Evolutionary conservation across 2,888 invertebrate species (phyloP).

Genomic region (Drosophila pseudotakahashii): DNA sequence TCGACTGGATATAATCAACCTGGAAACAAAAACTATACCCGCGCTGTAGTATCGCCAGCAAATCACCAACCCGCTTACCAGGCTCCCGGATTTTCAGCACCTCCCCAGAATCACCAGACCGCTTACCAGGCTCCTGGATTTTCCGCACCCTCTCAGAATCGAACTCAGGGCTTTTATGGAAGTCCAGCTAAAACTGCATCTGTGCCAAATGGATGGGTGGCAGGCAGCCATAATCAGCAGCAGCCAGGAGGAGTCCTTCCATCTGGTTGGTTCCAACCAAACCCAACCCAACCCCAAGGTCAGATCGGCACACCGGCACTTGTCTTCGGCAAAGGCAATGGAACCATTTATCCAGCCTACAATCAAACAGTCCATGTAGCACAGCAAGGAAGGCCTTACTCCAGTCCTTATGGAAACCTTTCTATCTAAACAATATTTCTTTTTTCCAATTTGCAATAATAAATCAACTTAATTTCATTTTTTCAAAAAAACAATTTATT

Average conservation of each 20-base stretch:
- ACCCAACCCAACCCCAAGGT: not conserved
- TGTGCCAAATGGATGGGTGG: not conserved
- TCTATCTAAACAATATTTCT: conserved; percentile 22
- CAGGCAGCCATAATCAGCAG: conserved; percentile 3
- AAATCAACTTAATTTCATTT: conserved; percentile 41
- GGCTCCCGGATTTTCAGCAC: not conserved
- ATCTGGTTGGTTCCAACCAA: not conserved
- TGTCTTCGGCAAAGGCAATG: conserved; percentile 1
- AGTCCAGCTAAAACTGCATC: not conserved
- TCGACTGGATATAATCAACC: not conserved
- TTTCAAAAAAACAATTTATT: conserved; percentile 73
- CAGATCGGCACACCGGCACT: not conserved
- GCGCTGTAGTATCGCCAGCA: not conserved
- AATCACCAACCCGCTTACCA: not conserved
- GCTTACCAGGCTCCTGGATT: not conserved
- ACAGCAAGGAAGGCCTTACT: not conserved
- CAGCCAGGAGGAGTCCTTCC: not conserved
- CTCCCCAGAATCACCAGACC: not conserved
- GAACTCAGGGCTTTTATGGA: not conserved
- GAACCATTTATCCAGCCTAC: not conserved
- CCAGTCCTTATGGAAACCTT: conserved; percentile 40
- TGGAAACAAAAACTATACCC: not conserved
- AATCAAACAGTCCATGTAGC: conserved; percentile 1
- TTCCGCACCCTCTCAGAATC: not conserved
- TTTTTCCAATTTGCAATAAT: conserved; percentile 2